Base-by-base conservation (phyloP, 2,888 invertebrate species). In the Augochlorella aurata region DNA sequence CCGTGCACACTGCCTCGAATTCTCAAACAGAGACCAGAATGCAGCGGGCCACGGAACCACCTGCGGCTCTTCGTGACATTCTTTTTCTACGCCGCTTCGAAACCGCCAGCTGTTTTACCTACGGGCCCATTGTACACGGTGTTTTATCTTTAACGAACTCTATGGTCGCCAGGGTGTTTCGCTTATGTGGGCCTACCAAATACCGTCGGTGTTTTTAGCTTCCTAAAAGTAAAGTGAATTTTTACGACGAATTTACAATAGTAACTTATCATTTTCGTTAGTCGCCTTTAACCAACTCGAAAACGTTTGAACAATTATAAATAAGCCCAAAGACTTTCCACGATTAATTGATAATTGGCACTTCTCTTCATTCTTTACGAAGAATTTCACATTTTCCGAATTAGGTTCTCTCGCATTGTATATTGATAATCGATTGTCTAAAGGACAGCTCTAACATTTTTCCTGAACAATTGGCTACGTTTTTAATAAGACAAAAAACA, bases 1-100 rank as follows among this genome's bases (percentile, higher is more conserved):
- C 80, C 74, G 72, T 87, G 84, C 83, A 78, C 3, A 38, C 38
- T 38, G 38, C 77, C 50, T 68, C 76, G 87, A 89, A 90, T 89
- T 84, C 84, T 68, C 77, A 75, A 90, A 82, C 50, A 72, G 29
- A 61, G 63, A 54, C 71, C 50, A 68, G 54, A 21, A 68, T 61
- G 82, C 52, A 52, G 12, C 66, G 58, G 45, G 61, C n/a, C 49
- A 16, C 18, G 70, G 63, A 80, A 73, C 77, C 83, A 77, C 77
- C 77, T 83, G 83, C 77, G 54, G 16, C 75, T 44, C 24, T 52
- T 63, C 38, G 18, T 38, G 2, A 29, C 5, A n/a, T 45, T 52
- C 58, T 61, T 58, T 75, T 75, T 44, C n/a, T 61, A 63, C 18
- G 24, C 10, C 52, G 21, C n/a, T 44, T 44, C 44, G 44, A 47